Conservation (phyloP, 2,113 vertebrate species). For the Pithys albifrons region DNA sequence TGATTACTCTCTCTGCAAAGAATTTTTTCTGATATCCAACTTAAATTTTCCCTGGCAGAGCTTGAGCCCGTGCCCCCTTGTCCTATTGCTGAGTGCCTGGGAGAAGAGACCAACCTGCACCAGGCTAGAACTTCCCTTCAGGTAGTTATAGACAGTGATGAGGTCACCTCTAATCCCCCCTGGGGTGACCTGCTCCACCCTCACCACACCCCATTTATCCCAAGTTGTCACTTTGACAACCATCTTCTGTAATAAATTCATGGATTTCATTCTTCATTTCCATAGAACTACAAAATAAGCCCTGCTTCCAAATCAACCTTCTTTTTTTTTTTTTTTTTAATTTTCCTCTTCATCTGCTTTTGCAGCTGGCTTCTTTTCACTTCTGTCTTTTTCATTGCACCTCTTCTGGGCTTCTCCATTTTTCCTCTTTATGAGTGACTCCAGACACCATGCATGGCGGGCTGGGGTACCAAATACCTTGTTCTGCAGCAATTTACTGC, state of each 20-base stretch:
- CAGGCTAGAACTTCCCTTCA: no score
- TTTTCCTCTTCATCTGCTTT: not conserved
- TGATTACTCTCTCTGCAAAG: no score
- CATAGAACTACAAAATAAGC: not conserved
- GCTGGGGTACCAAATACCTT: not conserved
- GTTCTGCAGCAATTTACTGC: not conserved
- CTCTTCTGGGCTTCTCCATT: not conserved
- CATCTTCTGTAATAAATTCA: not conserved
- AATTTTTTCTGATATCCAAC: no score
- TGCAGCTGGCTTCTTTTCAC: not conserved
- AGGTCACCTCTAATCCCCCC: not conserved
- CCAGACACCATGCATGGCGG: accelerated
- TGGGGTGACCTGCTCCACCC: not conserved
- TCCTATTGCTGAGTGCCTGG: no score
- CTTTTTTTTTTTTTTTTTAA: not conserved
- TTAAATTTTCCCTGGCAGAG: no score
- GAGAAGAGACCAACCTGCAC: no score
- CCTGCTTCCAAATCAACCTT: not conserved
- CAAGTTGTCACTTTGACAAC: not conserved
- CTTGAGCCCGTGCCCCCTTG: no score
- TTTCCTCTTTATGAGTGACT: not conserved
- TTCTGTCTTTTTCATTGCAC: not conserved
- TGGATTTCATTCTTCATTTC: not conserved
- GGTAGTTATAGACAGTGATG: no score
- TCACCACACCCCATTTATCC: not conserved